These are phyloP conservation scores for Acanthurus leucopareius DNA, from an alignment of 2,797 vertebrate species.

Conservation along the genomic window DNA sequence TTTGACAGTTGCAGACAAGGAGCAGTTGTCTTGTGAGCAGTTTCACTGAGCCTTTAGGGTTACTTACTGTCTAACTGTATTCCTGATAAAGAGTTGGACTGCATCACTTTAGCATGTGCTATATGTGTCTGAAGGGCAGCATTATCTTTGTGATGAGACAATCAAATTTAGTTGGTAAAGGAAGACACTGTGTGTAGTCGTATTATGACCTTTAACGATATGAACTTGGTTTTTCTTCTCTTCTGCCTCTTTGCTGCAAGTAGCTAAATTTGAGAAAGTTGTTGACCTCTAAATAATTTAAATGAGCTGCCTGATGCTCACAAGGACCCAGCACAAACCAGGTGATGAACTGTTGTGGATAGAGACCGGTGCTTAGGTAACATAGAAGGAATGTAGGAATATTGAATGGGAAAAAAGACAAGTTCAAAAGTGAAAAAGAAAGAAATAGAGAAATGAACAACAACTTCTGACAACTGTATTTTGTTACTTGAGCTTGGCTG, in stretches of 20 bases:
- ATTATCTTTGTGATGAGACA: slow-evolving; percentile 18
- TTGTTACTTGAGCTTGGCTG: slow-evolving; percentile 40
- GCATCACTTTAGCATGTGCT: slow-evolving; percentile 20
- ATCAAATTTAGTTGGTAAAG: slow-evolving; percentile 1
- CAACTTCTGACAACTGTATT: slow-evolving; percentile 44
- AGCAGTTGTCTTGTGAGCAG: slow-evolving; percentile 4
- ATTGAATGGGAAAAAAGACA: slow-evolving; percentile 15
- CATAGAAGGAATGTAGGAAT: slow-evolving; percentile 71
- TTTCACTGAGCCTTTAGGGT: background rate
- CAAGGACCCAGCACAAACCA: slow-evolving; percentile 18
- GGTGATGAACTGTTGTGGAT: slow-evolving; percentile 26
- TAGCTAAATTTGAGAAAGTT: background rate
- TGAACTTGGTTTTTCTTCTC: background rate
- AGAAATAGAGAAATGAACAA: slow-evolving; percentile 23
- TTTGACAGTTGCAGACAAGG: slow-evolving; percentile 11
- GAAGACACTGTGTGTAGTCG: slow-evolving; percentile 8
- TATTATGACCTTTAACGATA: slow-evolving; percentile 22
- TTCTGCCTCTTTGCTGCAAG: slow-evolving; percentile 14
- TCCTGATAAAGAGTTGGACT: slow-evolving; percentile 7
- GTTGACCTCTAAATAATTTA: slow-evolving; percentile 35
- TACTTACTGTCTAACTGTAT: background rate
- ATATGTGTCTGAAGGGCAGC: slow-evolving; percentile 34
- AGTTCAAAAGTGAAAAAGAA: slow-evolving; percentile 2
- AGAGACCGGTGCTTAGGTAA: slow-evolving; percentile 33
- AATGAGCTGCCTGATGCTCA: slow-evolving; percentile 56